Evolutionary conservation across 1,140 invertebrate species (phyloP).

Genomic region (Ephestia elutella): DNA sequence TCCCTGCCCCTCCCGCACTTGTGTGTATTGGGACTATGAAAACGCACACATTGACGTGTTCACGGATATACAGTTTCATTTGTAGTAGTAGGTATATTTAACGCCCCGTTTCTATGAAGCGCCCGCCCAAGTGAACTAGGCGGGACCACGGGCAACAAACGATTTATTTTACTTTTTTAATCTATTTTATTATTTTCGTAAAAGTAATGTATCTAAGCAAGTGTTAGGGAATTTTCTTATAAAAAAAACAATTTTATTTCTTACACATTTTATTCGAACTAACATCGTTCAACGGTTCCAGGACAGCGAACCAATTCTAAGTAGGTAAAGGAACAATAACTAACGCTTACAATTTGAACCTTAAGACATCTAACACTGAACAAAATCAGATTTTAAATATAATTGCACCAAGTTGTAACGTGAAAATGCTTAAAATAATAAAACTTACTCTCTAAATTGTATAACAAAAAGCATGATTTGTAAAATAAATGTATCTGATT

Average conservation of each 20-base stretch:
- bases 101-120: too few relatives aligned
- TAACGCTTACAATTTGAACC: constrained; percentile 29
- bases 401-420: constrained; percentile 63
- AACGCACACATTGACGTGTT: too few relatives aligned
- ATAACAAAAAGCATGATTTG: constrained; percentile 23
- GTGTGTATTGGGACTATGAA: too few relatives aligned
- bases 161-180: too few relatives aligned
- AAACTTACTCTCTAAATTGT: constrained; percentile 24
- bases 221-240: too few relatives aligned
- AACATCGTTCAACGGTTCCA: constrained; percentile 39
- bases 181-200: too few relatives aligned
- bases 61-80: too few relatives aligned
- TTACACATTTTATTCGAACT: constrained; percentile 56
- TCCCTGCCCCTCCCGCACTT: too few relatives aligned
- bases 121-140: too few relatives aligned
- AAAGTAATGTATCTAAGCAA: too few relatives aligned
- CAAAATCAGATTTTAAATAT: constrained; percentile 42
- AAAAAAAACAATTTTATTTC: constrained; percentile 33
- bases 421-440: constrained; percentile 49
- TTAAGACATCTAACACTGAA: constrained; percentile 35
- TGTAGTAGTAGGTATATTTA: too few relatives aligned
- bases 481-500: constrained; percentile 30
- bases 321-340: constrained; percentile 30
- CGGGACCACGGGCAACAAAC: too few relatives aligned
- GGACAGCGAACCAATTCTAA: constrained; percentile 23